phyloP scores from a whole-genome alignment of 2,113 vertebrate species.

The Helogale parvula region DNA sequence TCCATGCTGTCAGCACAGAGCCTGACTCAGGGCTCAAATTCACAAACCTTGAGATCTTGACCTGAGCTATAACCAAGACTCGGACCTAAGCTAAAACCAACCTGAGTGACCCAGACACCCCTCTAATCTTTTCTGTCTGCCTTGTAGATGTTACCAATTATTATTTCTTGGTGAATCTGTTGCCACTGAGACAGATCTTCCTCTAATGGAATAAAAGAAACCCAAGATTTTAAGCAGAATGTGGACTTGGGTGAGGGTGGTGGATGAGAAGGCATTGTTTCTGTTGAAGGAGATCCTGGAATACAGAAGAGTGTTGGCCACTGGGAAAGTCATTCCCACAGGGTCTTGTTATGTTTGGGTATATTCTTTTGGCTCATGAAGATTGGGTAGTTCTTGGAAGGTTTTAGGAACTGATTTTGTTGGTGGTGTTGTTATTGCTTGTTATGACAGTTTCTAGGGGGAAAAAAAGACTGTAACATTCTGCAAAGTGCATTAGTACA shows the following conservation, averaged over 20 bases:
- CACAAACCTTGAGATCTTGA: too few species aligned
- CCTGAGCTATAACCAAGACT: too few species aligned
- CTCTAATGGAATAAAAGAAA: neutral
- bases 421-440: neutral
- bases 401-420: neutral
- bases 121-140: neutral
- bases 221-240: neutral
- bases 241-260: accelerated
- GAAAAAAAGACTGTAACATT: neutral
- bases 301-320: neutral
- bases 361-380: neutral
- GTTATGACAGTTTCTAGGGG: neutral
- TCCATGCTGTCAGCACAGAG: too few species aligned
- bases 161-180: neutral
- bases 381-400: neutral
- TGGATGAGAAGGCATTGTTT: neutral
- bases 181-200: neutral
- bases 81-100: too few species aligned
- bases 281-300: neutral
- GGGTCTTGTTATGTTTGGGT: neutral
- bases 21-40: too few species aligned
- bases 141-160: neutral
- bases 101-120: too few species aligned
- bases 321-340: neutral
- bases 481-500: neutral